Base-by-base conservation (phyloP, 2,888 invertebrate genomes). In the Machimus rusticus region DNA sequence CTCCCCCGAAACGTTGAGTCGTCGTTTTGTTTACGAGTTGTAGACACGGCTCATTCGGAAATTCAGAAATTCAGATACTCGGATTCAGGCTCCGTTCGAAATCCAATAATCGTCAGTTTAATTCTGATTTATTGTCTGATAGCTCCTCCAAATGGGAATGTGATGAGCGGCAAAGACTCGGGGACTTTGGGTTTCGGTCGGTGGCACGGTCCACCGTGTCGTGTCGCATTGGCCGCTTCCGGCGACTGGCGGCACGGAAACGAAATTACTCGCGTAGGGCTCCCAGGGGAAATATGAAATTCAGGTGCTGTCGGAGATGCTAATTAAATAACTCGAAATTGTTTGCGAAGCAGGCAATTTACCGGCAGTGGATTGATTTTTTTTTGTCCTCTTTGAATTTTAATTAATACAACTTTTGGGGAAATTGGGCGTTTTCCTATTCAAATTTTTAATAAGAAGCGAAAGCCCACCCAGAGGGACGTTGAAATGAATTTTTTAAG, bases 61-160 rank as follows among this genome's bases (percentile, higher is more conserved):
- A 23, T 74, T 66, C 66, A 66, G 66, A 34, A 34, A 23, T 74
- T 74, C 4, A 74, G 74, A 74, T 31, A 12, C 43, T 12, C 14
- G 0, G 43, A 46, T 39, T 2, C 39, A 39, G 12, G 57, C 51
- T 34, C 39, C 37, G 57, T 57, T 82, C 66, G 57, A 37, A 82
- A 82, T 82, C 82, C 57, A 82, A 82, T 82, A 57, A 82, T 82
- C 82, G 82, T 82, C 82, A 34, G 37, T 82, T 82, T 57, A 82
- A 82, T 82, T 57, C 82, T 82, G 82, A 82, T 82, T 82, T 82
- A 82, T 82, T 34, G 37, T 57, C 51, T 37, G 66, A 57, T 51
- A 51, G 9, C 19, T 82, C 39, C 57, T 66, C 57, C 16, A 79
- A 79, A 57, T 57, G 82, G 31, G 46, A 57, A 57, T 57, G 37